These are phyloP conservation scores for Drosophila saltans DNA, from an alignment of 1,140 invertebrate species.

Conservation along the genomic window DNA sequence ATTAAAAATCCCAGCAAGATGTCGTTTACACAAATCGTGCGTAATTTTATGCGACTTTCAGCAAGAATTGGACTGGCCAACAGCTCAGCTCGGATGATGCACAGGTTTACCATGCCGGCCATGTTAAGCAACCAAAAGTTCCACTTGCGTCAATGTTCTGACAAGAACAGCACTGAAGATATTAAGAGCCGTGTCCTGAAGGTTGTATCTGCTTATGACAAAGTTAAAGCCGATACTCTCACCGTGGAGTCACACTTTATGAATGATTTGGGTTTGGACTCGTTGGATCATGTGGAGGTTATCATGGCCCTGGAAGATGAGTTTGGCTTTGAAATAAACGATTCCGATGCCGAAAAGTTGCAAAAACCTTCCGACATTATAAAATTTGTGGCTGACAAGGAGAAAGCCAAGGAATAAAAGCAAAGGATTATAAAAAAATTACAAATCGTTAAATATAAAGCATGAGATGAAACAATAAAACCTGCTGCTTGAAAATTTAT, in stretches of 20 bases:
- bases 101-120: slow-evolving; percentile 67
- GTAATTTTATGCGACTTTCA: slow-evolving; percentile 74
- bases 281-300: slow-evolving; percentile 99
- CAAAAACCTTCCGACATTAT: slow-evolving; percentile 95
- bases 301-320: slow-evolving; percentile 99
- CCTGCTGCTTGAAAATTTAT: no score
- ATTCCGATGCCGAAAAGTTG: slow-evolving; percentile 97
- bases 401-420: slow-evolving; percentile 88
- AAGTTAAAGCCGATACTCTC: slow-evolving; percentile 91
- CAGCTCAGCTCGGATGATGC: slow-evolving; percentile 57
- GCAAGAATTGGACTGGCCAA: slow-evolving; percentile 57
- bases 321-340: slow-evolving; percentile 99
- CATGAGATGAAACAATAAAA: no score
- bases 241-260: slow-evolving; percentile 97
- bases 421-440: no score
- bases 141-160: slow-evolving; percentile 53
- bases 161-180: slow-evolving; percentile 84
- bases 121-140: slow-evolving; percentile 60
- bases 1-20: slow-evolving; percentile 35
- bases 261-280: slow-evolving; percentile 98
- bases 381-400: slow-evolving; percentile 96
- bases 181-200: slow-evolving; percentile 90
- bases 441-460: no score
- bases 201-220: slow-evolving; percentile 91
- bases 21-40: slow-evolving; percentile 78